Conservation (phyloP, 2,113 vertebrate species). For the Australoheros scitulus region DNA sequence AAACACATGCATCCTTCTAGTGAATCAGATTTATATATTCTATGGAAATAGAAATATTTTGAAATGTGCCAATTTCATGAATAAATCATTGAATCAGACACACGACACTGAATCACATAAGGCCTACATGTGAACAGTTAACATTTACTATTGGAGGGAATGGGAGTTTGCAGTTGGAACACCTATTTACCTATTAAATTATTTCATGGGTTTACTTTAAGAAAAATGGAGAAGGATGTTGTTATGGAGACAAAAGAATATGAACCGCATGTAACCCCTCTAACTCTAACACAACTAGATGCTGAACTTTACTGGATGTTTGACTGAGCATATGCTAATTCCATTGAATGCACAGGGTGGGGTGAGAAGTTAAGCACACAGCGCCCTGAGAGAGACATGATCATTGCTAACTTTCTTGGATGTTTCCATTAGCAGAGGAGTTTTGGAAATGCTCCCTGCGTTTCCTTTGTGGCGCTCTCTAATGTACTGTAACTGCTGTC, state of each 20-base stretch:
- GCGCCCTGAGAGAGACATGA: conserved; percentile 12
- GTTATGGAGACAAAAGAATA: neutral
- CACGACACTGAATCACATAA: neutral
- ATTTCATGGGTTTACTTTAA: neutral
- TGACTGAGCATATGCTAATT: neutral
- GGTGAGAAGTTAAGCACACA: conserved; percentile 18
- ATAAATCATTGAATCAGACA: no score
- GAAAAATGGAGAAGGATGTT: neutral
- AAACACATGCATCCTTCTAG: neutral
- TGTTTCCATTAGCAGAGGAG: conserved; percentile 8
- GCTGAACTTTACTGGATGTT: neutral
- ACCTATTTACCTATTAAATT: neutral
- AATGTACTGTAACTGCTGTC: conserved; percentile 5
- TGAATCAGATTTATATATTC: neutral
- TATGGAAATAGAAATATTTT: neutral
- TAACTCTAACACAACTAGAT: neutral
- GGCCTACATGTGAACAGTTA: neutral
- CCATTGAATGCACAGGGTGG: neutral
- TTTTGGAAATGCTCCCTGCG: conserved; percentile 10
- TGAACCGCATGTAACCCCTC: neutral
- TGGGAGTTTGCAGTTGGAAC: no score
- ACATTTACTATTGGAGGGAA: no score
- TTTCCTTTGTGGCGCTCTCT: conserved; percentile 20
- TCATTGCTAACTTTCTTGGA: conserved; percentile 10
- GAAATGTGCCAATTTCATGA: neutral